A percentile compares a stretch with the other conserved stretches of the same genome.
These are phyloP conservation scores for Mythimna lalbum DNA, from an alignment of 2,888 invertebrate species.

Conservation along the genomic window DNA sequence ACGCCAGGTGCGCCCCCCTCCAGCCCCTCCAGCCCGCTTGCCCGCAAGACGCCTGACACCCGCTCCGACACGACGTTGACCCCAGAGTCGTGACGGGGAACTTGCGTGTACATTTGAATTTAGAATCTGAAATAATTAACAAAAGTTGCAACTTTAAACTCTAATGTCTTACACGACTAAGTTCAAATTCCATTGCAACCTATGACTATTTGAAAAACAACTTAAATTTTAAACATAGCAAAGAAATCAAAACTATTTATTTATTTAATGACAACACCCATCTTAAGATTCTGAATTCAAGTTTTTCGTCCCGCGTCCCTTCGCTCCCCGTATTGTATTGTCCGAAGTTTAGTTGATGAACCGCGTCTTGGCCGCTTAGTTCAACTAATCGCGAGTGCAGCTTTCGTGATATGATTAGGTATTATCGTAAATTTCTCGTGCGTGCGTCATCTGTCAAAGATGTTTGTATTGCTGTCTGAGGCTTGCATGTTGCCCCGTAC, in stretches of 20 bases:
- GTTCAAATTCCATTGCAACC: background rate
- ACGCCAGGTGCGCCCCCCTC: slow-evolving; percentile 83
- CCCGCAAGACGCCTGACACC: slow-evolving; percentile 22
- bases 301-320: slow-evolving; percentile 15
- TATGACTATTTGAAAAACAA: background rate
- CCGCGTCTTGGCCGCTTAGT: slow-evolving; percentile 51
- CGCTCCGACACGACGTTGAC: slow-evolving; percentile 3
- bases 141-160: background rate
- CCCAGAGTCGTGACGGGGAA: slow-evolving; percentile 9
- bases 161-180: background rate
- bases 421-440: slow-evolving; percentile 46
- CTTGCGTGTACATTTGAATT: slow-evolving; percentile 22
- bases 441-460: slow-evolving; percentile 48
- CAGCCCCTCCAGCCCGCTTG: slow-evolving; percentile 56
- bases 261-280: too few species aligned
- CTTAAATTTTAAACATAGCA: background rate
- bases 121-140: slow-evolving; percentile 14
- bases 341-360: slow-evolving; percentile 37
- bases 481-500: slow-evolving; percentile 69
- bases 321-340: slow-evolving; percentile 36
- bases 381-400: slow-evolving; percentile 60
- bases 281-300: slow-evolving; percentile 26
- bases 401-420: slow-evolving; percentile 53
- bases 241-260: background rate
- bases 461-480: slow-evolving; percentile 63